phyloP scores from a whole-genome alignment of 2,888 invertebrate species.

The Ellobium chinense region DNA sequence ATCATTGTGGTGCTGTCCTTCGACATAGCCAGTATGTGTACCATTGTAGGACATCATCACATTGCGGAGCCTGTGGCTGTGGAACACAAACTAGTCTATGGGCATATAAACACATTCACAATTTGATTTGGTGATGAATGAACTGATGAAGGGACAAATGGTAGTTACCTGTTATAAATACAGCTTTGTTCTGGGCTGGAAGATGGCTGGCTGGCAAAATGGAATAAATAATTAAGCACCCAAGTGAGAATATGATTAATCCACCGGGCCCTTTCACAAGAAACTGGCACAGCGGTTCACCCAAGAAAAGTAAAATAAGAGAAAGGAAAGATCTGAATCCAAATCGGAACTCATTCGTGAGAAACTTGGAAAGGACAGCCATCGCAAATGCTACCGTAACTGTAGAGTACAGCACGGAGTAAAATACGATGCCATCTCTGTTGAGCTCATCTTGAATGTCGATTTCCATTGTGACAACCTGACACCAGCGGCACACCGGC shows the following conservation, averaged over 20 bases:
- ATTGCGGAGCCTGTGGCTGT: too few species aligned
- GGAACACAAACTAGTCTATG: too few species aligned
- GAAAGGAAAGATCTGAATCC: conserved; percentile 75
- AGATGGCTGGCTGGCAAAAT: conserved; percentile 75
- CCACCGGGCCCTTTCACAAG: conserved; percentile 75
- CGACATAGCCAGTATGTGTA: too few species aligned
- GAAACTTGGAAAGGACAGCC: conserved; percentile 77
- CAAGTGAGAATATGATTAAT: conserved; percentile 70
- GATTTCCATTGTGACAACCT: conserved; percentile 44
- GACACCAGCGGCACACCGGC: background rate
- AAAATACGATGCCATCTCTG: conserved; percentile 73
- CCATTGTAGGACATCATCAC: too few species aligned
- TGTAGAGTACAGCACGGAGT: conserved; percentile 74
- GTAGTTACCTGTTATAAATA: conserved; percentile 76
- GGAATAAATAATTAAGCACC: conserved; percentile 74
- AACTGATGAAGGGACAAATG: too few species aligned
- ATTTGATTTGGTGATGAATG: too few species aligned
- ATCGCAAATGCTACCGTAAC: conserved; percentile 76
- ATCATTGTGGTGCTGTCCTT: too few species aligned
- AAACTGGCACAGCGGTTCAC: conserved; percentile 77
- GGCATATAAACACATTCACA: too few species aligned
- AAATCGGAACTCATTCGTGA: conserved; percentile 76
- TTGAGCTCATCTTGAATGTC: conserved; percentile 49
- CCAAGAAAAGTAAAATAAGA: conserved; percentile 73
- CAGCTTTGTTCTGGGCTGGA: conserved; percentile 72